These are phyloP conservation scores for Chionodraco myersi DNA, from an alignment of 2,113 vertebrate species.

Conservation along the genomic window DNA sequence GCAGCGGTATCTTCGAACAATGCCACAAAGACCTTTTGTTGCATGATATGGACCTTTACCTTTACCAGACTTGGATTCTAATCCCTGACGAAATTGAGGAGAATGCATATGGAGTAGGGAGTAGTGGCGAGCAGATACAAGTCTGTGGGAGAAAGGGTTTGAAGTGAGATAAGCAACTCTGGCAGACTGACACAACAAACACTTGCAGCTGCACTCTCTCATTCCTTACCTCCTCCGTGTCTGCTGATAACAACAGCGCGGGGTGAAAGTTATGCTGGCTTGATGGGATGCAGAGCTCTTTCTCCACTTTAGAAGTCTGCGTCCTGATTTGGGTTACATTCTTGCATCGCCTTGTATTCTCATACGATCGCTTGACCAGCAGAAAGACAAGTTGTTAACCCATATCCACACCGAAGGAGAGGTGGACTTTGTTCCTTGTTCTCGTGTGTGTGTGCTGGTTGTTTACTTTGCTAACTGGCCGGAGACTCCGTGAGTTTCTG, in stretches of 20 bases:
- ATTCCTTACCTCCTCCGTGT: conserved; percentile 63
- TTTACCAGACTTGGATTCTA: conserved; percentile 13
- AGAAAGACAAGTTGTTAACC: conserved; percentile 30
- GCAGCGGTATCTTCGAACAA: not conserved
- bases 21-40: conserved; percentile 43
- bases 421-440: conserved; percentile 57
- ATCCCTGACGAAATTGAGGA: conserved; percentile 42
- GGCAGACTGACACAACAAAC: conserved; percentile 74
- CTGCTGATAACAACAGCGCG: conserved; percentile 68
- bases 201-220: conserved; percentile 72
- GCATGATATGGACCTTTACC: conserved; percentile 16
- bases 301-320: not conserved
- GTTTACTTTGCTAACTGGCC: conserved; percentile 65
- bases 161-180: conserved; percentile 75
- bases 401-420: conserved; percentile 27
- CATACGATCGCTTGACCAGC: not conserved
- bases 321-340: conserved; percentile 4
- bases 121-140: conserved; percentile 35
- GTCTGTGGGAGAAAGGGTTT: conserved; percentile 68
- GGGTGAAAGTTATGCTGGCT: conserved; percentile 48
- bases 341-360: not conserved
- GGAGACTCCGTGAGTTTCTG: conserved; percentile 47
- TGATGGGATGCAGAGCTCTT: conserved; percentile 47
- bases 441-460: conserved; percentile 25
- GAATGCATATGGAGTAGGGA: conserved; percentile 51